Conservation (phyloP, 2,113 vertebrate species). For the Odobenus rosmarus region DNA sequence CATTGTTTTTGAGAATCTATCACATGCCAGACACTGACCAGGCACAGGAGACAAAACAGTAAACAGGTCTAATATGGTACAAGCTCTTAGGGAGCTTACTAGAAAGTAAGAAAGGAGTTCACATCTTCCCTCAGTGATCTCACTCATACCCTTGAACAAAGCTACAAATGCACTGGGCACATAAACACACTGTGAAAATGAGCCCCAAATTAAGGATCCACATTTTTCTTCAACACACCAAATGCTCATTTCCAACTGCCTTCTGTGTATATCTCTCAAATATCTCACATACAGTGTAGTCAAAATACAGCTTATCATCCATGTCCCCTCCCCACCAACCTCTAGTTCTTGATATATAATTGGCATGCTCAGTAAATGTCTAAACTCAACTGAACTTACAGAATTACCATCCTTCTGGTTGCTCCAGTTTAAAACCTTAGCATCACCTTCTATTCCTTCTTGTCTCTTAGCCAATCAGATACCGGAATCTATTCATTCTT, state of each 20-base stretch:
- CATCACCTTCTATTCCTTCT: neutral
- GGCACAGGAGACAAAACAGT: neutral
- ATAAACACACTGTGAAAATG: neutral
- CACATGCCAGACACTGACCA: neutral
- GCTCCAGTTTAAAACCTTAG: neutral
- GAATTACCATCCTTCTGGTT: neutral
- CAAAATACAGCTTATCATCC: neutral
- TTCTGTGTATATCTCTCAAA: neutral
- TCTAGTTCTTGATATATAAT: neutral
- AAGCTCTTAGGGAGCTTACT: neutral
- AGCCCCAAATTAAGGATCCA: neutral
- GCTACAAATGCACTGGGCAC: neutral
- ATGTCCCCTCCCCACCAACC: neutral
- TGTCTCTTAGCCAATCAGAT: neutral
- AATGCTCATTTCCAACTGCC: conserved; percentile 12
- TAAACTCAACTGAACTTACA: conserved; percentile 19
- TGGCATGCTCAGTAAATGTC: neutral
- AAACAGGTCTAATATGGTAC: neutral
- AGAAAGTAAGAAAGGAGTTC: neutral
- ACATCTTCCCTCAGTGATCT: neutral
- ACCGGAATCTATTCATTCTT: neutral
- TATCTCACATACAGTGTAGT: neutral
- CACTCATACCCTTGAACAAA: neutral
- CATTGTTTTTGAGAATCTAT: neutral
- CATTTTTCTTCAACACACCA: neutral